Base-by-base conservation (phyloP, 2,797 vertebrate species). In the Falco novaeseelandiae region DNA sequence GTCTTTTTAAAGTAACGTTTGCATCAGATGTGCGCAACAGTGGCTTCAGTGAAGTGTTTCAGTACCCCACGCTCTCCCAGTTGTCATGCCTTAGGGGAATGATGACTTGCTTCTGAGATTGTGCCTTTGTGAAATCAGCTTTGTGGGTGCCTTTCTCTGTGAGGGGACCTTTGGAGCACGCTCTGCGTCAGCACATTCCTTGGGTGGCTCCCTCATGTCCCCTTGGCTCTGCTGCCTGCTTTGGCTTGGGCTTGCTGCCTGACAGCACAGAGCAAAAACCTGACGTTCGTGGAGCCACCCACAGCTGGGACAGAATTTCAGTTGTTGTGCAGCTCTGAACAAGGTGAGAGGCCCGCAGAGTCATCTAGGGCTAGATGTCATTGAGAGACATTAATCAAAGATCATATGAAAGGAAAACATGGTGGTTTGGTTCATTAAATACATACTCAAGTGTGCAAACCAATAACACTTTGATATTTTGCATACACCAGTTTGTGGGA, bases 21-120 rank as follows among this genome's bases (percentile, higher is more conserved):
- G 42, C 8, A 14, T 52, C 9, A 2, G 19, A 46, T 0, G 0
- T 23, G 36, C 22, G 18, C 36, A 8, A 27, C 1, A 1, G n/a
- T 38, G 74, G 29, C 61, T 89, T 52, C 61, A 27, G 52, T 9
- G 42, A 70, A 13, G 42, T 4, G n/a, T n/a, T 34, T 44, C 36
- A 20, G 38, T 26, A 62, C 5, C 27, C 30, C 4, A 3, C 42
- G 15, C 59, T 79, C 26, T 34, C 12, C 55, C 32, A 29, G 46
- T 30, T 0, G 0, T 7, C 9, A 10, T 55, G 36, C 54, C 46
- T 62, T 44, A 9, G 0, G 2, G 26, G 55, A 8, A 55, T 6
- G 4, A 8, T 17, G 42, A 12, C 14, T 65, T 70, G 2, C 27
- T 73, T 62, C 66, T 66, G 49, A 65, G 66, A 26, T 34, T n/a